A percentile compares a stretch with the other conserved stretches of the same genome.
These are phyloP conservation scores for Onychostoma macrolepis DNA, from an alignment of 2,113 vertebrate species.

Conservation along the genomic window DNA sequence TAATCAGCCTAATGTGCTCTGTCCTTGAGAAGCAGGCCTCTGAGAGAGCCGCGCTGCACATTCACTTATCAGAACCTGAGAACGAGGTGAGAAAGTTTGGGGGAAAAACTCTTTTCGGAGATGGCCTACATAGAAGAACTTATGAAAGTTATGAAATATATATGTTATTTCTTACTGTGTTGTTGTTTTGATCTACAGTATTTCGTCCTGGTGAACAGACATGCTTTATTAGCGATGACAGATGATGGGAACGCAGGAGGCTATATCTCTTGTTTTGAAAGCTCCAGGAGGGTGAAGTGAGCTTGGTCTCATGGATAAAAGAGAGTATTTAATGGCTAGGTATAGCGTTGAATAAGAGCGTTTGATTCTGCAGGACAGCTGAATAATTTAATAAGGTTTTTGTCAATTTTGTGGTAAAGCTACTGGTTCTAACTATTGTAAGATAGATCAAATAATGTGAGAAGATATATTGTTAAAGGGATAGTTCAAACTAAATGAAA, in stretches of 20 bases:
- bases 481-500: no score
- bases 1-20: constrained; percentile 60
- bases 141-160: neutral
- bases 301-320: neutral
- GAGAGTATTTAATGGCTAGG: neutral
- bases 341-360: neutral
- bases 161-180: neutral
- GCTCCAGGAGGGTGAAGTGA: neutral
- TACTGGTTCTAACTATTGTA: neutral
- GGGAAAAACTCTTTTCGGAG: neutral
- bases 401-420: neutral
- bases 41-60: neutral
- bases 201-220: neutral
- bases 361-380: neutral
- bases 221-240: constrained; percentile 35
- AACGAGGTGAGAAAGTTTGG: constrained; percentile 7
- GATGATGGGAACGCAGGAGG: neutral
- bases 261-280: constrained; percentile 7
- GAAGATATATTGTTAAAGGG: neutral
- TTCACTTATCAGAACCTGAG: neutral
- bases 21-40: constrained; percentile 55
- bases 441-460: neutral
- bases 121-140: constrained; percentile 26
- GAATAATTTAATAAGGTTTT: neutral
- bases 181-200: constrained; percentile 37